These are phyloP conservation scores for Lampris megalopsis DNA, from an alignment of 2,113 vertebrate species.

Conservation along the genomic window DNA sequence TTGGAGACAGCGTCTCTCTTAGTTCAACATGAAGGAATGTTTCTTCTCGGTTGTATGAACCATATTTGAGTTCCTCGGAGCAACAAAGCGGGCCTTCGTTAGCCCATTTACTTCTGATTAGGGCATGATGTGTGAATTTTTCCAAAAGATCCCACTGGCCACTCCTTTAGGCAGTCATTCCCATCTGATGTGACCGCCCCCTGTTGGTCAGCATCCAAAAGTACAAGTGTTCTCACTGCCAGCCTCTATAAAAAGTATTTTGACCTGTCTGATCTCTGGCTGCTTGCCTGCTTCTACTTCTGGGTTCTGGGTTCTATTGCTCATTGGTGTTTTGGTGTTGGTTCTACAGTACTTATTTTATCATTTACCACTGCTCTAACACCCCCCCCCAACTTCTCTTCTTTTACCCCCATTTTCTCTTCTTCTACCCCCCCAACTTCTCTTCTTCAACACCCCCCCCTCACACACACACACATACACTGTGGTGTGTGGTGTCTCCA, in stretches of 20 bases:
- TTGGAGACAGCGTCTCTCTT: constrained; percentile 55
- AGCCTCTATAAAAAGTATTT: constrained; percentile 9
- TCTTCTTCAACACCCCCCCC: neutral
- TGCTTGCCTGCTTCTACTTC: neutral
- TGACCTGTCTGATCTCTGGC: constrained; percentile 1
- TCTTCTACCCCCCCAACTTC: constrained; percentile 3
- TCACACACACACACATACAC: too few species aligned
- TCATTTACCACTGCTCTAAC: constrained; percentile 53
- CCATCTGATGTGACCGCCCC: too few species aligned
- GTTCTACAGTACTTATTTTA: constrained; percentile 6
- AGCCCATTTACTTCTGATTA: too few species aligned
- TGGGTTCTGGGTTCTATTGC: constrained; percentile 22
- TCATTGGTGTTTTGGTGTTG: neutral
- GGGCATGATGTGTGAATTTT: too few species aligned
- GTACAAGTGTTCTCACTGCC: constrained; percentile 2
- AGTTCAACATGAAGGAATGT: constrained; percentile 54
- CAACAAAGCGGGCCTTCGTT: too few species aligned
- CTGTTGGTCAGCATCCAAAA: neutral
- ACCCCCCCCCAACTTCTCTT: neutral
- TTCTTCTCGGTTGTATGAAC: constrained; percentile 24
- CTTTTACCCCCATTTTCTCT: neutral
- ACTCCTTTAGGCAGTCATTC: too few species aligned
- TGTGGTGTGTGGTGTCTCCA: constrained; percentile 10
- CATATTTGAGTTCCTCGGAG: neutral
- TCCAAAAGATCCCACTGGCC: too few species aligned